These are phyloP conservation scores for Chaetodon auriga DNA, from an alignment of 2,113 vertebrate genomes.

Conservation along the genomic window DNA sequence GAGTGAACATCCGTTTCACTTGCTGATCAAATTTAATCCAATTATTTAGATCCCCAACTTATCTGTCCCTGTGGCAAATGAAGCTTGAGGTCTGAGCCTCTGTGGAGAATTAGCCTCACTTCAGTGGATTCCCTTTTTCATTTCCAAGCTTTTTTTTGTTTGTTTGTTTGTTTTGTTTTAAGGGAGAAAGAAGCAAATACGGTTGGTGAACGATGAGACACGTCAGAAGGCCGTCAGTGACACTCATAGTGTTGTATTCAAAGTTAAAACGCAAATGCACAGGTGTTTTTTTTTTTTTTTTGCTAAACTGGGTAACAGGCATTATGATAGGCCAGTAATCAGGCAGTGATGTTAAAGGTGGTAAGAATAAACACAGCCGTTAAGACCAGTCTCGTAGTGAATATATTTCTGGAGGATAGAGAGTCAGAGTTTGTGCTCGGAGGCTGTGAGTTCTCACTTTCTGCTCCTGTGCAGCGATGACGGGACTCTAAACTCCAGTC, in stretches of 20 bases:
- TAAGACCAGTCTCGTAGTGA: not conserved
- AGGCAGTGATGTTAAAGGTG: not conserved
- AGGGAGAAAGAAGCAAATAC: constrained; percentile 2
- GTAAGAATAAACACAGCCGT: not conserved
- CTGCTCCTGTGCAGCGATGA: not conserved
- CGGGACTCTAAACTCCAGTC: not conserved
- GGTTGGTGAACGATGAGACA: constrained; percentile 12
- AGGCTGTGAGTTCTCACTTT: not conserved
- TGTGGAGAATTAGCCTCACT: constrained; percentile 77
- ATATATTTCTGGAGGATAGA: not conserved
- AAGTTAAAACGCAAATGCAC: constrained; percentile 3
- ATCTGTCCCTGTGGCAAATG: constrained; percentile 80
- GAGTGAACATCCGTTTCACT: constrained; percentile 74
- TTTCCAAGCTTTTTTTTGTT: constrained; percentile 8
- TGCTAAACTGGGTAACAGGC: not conserved
- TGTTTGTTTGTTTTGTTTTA: constrained; percentile 14
- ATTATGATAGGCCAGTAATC: not conserved
- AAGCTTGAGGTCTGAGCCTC: constrained; percentile 73
- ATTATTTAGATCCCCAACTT: constrained; percentile 84
- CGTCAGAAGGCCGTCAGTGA: constrained; percentile 3
- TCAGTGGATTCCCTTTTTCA: constrained; percentile 63
- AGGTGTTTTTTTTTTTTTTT: not conserved
- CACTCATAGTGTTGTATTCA: not conserved
- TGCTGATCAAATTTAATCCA: constrained; percentile 87
- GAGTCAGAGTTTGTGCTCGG: not conserved